Evolutionary conservation across 2,888 invertebrate species (phyloP), one percentile per base, ranked within the genome.

Genomic region (Pyrocoelia pectoralis): DNA sequence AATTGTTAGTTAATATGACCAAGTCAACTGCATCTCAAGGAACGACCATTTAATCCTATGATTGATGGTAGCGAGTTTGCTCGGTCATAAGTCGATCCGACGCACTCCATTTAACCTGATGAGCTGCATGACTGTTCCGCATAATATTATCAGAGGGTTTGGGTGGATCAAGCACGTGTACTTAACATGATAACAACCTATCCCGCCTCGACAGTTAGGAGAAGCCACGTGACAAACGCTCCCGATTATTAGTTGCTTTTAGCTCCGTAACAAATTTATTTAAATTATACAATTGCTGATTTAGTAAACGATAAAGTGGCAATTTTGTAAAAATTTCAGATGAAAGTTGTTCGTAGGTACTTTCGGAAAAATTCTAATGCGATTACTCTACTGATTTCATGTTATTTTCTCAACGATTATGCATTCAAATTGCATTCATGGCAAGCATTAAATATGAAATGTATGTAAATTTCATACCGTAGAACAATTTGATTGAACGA

Each of bases 81-180:
- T 69, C 70, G 75, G 77, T 73, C 73, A 77, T 77, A 79, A 79
- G 77, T 78, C 78, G 78, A 81, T 81, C 79, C 78, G 81, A 76
- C 76, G 73, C 79, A 78, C 77, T 75, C 81, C 81, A 80, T 81
- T 81, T 80, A 80, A 78, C 79, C 74, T 78, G 80, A 80, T 78
- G 79, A 78, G 79, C 77, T 76, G 77, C 76, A 76, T 76, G 76
- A 77, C 76, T 76, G 77, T 75, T 76, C 70, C 75, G 76, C 74
- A 73, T 75, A 73, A 71, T 70, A 75, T 77, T 75, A 75, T 75
- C 74, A 70, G 68, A 68, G 69, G 70, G 67, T 65, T 66, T 54
- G 54, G 64, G 57, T 56, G 65, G 65, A 56, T 61, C 60, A 51
- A 54, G 57, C 68, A 62, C 68, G 62, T 62, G 65, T 65, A 65